Evolutionary conservation across 53 echinoderm and acorn worm species (phyloP).

Genomic region (Patiria pectinifera): DNA sequence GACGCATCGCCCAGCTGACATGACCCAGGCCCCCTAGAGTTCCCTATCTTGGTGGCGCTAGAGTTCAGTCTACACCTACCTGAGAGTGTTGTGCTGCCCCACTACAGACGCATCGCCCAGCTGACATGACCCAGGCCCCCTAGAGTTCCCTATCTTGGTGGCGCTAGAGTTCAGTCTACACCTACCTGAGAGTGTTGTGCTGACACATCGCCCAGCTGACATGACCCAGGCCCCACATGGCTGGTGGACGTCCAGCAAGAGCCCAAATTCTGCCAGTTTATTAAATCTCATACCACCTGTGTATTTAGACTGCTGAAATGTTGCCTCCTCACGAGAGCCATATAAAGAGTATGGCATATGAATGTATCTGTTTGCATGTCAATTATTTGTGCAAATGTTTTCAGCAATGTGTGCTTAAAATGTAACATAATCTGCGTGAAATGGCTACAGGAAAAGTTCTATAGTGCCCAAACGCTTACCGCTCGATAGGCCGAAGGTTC

Average conservation of each 20-base stretch:
- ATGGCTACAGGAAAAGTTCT: too few species aligned
- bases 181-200: conserved; percentile 80
- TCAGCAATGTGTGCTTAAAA: too few species aligned
- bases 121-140: conserved; percentile 73
- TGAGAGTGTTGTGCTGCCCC: conserved; percentile 85
- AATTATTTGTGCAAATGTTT: too few species aligned
- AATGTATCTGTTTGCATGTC: too few species aligned
- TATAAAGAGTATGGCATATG: too few species aligned
- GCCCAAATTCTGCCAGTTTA: not conserved
- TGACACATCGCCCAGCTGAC: conserved; percentile 82
- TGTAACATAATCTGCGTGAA: too few species aligned
- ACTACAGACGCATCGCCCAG: conserved; percentile 85
- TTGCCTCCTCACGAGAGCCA: too few species aligned
- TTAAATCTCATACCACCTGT: too few species aligned
- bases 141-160: conserved; percentile 94
- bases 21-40: too few species aligned
- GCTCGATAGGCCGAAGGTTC: too few species aligned
- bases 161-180: conserved; percentile 96
- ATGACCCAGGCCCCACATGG: conserved; percentile 36
- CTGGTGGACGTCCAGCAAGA: not conserved
- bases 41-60: conserved; percentile 91
- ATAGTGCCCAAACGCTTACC: too few species aligned
- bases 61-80: conserved; percentile 95
- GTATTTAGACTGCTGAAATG: too few species aligned
- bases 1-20: not conserved